A percentile compares a stretch with the other conserved stretches of the same genome.
Conservation (phyloP, 1,140 invertebrate genomes). For the Nymphalis io region DNA sequence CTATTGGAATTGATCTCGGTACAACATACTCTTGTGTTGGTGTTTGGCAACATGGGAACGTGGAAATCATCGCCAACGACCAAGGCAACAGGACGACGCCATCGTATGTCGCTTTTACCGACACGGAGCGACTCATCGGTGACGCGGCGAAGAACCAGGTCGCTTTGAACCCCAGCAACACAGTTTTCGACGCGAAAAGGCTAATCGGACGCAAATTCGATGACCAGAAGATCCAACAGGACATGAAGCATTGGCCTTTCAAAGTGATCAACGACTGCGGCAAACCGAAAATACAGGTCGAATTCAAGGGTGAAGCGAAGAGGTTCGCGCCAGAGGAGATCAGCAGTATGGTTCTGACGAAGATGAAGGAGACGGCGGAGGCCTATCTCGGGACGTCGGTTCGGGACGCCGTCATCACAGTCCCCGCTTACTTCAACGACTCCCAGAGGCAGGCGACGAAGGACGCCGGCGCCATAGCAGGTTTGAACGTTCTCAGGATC, state of each 20-base stretch:
- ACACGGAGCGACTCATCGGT: no score
- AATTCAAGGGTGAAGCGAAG: constrained; percentile 88
- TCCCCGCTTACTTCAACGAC: constrained; percentile 95
- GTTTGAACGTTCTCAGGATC: constrained; percentile 86
- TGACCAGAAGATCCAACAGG: constrained; percentile 86
- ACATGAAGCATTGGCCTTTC: constrained; percentile 90
- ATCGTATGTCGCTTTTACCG: constrained; percentile 93
- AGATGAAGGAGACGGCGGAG: constrained; percentile 85
- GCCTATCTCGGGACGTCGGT: constrained; percentile 87
- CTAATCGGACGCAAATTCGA: constrained; percentile 85
- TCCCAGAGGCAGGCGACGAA: constrained; percentile 94
- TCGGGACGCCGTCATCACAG: constrained; percentile 88
- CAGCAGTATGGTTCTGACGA: constrained; percentile 88
- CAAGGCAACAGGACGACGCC: constrained; percentile 96
- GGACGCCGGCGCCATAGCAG: constrained; percentile 85
- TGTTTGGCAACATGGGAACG: no score
- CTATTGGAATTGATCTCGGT: constrained; percentile 87
- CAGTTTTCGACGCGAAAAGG: constrained; percentile 80
- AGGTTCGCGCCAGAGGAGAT: constrained; percentile 89
- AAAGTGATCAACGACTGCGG: constrained; percentile 84
- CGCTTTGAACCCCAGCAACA: constrained; percentile 80
- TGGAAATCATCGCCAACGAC: constrained; percentile 89
- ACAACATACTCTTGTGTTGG: no score
- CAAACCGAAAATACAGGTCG: constrained; percentile 87
- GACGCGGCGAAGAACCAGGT: constrained; percentile 85